phyloP scores from a whole-genome alignment of 1,140 invertebrate species.

The Drosophila albomicans region DNA sequence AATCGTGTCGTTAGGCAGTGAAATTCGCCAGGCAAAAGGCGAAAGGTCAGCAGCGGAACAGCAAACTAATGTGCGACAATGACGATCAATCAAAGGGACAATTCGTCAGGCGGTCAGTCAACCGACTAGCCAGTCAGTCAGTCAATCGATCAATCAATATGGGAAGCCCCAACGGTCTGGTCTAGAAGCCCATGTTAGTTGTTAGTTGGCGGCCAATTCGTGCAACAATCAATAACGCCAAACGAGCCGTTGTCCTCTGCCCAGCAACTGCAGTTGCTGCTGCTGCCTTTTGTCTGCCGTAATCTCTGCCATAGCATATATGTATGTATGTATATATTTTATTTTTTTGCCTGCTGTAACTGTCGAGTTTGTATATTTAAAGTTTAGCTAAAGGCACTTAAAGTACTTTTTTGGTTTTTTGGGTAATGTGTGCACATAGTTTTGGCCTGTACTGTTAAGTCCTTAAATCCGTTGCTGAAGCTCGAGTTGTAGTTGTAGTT shows the following conservation, averaged over 20 bases:
- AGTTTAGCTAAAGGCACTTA: conserved; percentile 34
- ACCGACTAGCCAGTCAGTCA: conserved; percentile 53
- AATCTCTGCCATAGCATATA: conserved; percentile 13
- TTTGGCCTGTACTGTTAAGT: conserved; percentile 52
- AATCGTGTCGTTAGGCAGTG: not conserved
- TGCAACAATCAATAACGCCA: conserved; percentile 67
- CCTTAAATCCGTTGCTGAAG: conserved; percentile 36
- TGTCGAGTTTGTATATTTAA: conserved; percentile 38
- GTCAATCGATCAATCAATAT: conserved; percentile 61
- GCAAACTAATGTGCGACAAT: conserved; percentile 41
- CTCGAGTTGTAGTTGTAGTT: not conserved
- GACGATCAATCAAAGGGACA: conserved; percentile 64
- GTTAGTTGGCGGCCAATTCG: conserved; percentile 56
- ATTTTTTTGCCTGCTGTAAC: not conserved
- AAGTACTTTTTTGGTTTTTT: conserved; percentile 26
- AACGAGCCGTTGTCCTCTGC: conserved; percentile 7
- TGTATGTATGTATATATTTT: not conserved
- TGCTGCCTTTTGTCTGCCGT: conserved; percentile 12
- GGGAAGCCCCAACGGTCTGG: conserved; percentile 21
- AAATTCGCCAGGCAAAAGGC: not conserved
- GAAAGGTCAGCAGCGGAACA: conserved; percentile 3
- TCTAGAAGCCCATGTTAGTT: conserved; percentile 9
- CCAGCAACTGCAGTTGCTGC: not conserved
- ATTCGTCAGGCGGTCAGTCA: conserved; percentile 69
- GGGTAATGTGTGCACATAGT: conserved; percentile 13